Base-by-base conservation (phyloP, 2,113 vertebrate species). In the Anser cygnoides region DNA sequence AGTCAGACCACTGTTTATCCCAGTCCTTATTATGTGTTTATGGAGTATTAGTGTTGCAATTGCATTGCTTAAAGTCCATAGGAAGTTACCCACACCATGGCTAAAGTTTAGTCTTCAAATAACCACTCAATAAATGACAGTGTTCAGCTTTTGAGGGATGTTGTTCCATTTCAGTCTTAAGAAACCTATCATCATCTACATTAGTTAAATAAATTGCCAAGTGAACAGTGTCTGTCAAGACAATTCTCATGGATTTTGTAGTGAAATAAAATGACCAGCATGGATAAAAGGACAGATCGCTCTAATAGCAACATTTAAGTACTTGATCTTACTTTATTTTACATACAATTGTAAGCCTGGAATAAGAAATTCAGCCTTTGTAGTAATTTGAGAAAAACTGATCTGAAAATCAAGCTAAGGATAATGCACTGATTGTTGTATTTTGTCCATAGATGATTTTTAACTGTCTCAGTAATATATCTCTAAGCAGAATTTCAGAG, bases 261-360 rank as follows among this genome's bases (percentile, higher is more conserved):
- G 19, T 75, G 72, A 65, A 41, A 58, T n/a, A 29, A 92, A 83
- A 26, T 57, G 33, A 25, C 23, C 31, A 52, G 15, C 5, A 28
- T 0, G 0, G n/a, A 49, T 61, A 17, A 75, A 66, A 13, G 33
- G 11, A 58, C 21, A 13, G 20, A 79, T 7, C 74, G 35, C 14
- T 61, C 33, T 76, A 50, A 52, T 1, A 43, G 16, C 7, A 29
- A 41, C 49, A 3, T 18, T 79, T 46, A 79, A 52, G 6, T 68
- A 28, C 0, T 41, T 61, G 0, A 23, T 76, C 85, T 76, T 26
- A 29, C 10, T 61, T 52, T 78, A 26, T 54, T 80, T 73, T 62
- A 63, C 9, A 44, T 18, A 21, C 7, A 21, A 55, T 28, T 81
- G 37, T 55, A 66, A 75, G 55, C 66, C 16, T 71, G 6, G 19